These are phyloP conservation scores for Baryphthengus martii DNA, from an alignment of 2,113 vertebrate species.

Conservation along the genomic window DNA sequence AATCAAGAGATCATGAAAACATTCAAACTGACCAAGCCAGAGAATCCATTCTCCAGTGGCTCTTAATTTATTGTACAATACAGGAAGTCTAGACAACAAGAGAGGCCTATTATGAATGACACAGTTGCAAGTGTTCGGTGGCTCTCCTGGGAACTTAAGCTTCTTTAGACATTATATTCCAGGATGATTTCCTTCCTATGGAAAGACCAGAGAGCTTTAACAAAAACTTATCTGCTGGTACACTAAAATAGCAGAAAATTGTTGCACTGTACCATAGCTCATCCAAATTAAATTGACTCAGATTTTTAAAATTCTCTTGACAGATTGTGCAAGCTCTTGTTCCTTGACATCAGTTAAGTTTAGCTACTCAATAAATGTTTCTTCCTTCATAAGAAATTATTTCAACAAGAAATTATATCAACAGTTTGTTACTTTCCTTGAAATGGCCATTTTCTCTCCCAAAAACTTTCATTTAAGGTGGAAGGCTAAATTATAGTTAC, in stretches of 20 bases:
- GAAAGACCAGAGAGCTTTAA: background rate
- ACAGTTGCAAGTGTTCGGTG: background rate
- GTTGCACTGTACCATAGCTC: background rate
- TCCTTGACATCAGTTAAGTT: slow-evolving; percentile 24
- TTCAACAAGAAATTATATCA: background rate
- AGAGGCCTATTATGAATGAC: background rate
- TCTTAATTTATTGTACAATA: background rate
- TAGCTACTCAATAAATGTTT: background rate
- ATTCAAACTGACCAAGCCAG: background rate
- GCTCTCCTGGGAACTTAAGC: background rate
- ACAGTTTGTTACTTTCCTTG: background rate
- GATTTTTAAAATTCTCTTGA: background rate
- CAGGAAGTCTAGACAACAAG: background rate
- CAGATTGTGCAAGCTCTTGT: background rate
- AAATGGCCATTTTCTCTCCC: background rate
- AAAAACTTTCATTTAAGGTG: background rate
- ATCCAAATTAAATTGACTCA: slow-evolving; percentile 16
- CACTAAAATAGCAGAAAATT: background rate
- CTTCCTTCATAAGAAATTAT: background rate
- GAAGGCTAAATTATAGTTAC: background rate
- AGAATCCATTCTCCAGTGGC: background rate
- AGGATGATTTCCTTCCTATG: background rate
- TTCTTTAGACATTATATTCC: background rate
- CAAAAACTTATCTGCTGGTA: background rate
- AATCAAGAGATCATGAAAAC: background rate